Evolutionary conservation across 2,113 vertebrate species (phyloP).

Genomic region (Amphilophus citrinellus): DNA sequence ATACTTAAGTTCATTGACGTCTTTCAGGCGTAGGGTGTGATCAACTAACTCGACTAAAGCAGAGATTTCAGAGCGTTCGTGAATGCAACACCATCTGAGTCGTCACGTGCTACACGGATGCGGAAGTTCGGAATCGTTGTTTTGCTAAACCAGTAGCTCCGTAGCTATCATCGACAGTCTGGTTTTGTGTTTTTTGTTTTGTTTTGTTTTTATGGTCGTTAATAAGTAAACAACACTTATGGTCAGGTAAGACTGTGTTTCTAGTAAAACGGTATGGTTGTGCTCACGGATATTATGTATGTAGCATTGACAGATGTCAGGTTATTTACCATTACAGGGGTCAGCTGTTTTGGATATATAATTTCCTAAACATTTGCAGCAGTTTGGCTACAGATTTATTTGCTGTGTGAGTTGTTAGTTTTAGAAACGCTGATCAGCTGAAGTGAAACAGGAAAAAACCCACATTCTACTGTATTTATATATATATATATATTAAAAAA

Average conservation of each 20-base stretch:
- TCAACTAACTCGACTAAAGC: neutral
- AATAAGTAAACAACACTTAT: conserved; percentile 51
- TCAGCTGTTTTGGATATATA: neutral
- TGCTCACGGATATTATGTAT: neutral
- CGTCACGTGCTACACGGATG: conserved; percentile 52
- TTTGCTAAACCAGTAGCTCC: conserved; percentile 30
- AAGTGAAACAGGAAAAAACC: neutral
- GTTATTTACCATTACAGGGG: neutral
- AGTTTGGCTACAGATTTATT: neutral
- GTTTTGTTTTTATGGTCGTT: neutral
- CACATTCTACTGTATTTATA: neutral
- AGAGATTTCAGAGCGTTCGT: rapidly evolving
- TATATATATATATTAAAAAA: too few relatives aligned
- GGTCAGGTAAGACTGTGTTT: conserved; percentile 69
- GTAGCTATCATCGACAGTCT: neutral
- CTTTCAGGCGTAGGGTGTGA: neutral
- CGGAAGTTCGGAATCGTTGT: conserved; percentile 63
- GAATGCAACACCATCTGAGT: conserved; percentile 19
- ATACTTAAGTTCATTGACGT: neutral
- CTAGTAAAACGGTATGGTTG: neutral
- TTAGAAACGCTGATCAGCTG: neutral
- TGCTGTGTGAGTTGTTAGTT: neutral
- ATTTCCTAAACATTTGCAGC: neutral
- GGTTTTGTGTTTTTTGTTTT: too few relatives aligned
- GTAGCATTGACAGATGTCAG: neutral